Evolutionary conservation across 1,140 invertebrate genomes (phyloP).

Genomic region (Mylabris phalerata): DNA sequence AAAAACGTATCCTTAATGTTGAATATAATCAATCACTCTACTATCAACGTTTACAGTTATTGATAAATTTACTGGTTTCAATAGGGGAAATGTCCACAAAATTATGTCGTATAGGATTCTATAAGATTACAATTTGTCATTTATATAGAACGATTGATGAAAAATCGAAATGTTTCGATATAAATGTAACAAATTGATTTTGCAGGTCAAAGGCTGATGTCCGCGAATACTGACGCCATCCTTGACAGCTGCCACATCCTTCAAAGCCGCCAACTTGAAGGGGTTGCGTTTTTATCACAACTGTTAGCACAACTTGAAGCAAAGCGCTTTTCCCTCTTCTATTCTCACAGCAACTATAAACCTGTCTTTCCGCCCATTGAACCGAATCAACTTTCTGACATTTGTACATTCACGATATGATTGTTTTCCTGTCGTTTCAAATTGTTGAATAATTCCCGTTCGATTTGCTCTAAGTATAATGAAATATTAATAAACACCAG

Average conservation of each 20-base stretch:
- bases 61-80: not conserved
- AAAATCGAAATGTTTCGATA: constrained; percentile 6
- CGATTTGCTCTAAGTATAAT: no score
- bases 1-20: not conserved
- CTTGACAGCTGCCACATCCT: constrained; percentile 22
- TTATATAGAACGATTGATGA: constrained; percentile 6
- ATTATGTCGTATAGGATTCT: not conserved
- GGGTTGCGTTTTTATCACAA: no score
- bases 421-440: no score
- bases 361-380: constrained; percentile 11
- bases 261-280: not conserved
- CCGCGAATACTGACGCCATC: constrained; percentile 13
- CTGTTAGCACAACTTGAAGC: not conserved
- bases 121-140: constrained; percentile 6
- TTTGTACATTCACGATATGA: no score
- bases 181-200: constrained; percentile 20
- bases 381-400: constrained; percentile 11
- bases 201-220: constrained; percentile 18
- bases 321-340: not conserved
- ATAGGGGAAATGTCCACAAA: not conserved
- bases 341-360: constrained; percentile 9
- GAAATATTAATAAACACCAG: no score
- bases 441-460: no score
- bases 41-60: not conserved
- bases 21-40: constrained; percentile 2